Evolutionary conservation across 1,140 invertebrate species (phyloP), one percentile per base, ranked within the genome.

Genomic region (Pseudomyrmex flavicornis): DNA sequence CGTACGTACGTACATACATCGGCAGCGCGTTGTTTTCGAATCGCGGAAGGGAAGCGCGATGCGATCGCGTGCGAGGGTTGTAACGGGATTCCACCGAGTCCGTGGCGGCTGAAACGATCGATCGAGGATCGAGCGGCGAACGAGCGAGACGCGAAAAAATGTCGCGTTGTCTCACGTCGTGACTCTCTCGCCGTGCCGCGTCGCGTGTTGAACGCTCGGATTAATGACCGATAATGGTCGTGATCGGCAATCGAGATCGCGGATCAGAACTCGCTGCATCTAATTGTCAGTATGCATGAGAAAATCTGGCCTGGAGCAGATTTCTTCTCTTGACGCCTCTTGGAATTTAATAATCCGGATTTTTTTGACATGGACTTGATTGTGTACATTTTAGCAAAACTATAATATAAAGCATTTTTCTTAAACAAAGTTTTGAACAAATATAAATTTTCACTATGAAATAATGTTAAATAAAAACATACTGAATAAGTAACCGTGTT

Each of bases 41-140:
- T 87, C 72, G 84, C 82, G 85, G 89, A 91, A 83, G 82, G 88
- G 89, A 90, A 91, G 91, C 88, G 65, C 89, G 86, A 90, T 88
- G 85, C 17, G 86, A 91, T 92, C 89, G 90, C 86, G 87, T 88
- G 90, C 85, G 62, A 62, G 82, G 88, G 65, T 86, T 82, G 83
- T 92, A 92, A 92, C 91, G 90, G 91, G 85, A 92, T 90, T 89
- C 77, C 17, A 48, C 13, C 13, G 66, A 50, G 54, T 35, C 76
- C 54, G 84, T 26, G 74, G 85, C 77, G 75, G 84, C 87, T 82
- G 88, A 48, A 22, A 79, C 85, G 83, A 77, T 91, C 82, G 90
- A 89, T 85, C 83, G 85, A 61, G 86, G 63, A 85, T 85, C 84
- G 79, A 85, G 62, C 66, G 69, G 69, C 72, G 17, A 74, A 88